Evolutionary conservation across 1,140 invertebrate species (phyloP), one percentile per base, ranked within the genome.

Genomic region (Dinoponera quadriceps): DNA sequence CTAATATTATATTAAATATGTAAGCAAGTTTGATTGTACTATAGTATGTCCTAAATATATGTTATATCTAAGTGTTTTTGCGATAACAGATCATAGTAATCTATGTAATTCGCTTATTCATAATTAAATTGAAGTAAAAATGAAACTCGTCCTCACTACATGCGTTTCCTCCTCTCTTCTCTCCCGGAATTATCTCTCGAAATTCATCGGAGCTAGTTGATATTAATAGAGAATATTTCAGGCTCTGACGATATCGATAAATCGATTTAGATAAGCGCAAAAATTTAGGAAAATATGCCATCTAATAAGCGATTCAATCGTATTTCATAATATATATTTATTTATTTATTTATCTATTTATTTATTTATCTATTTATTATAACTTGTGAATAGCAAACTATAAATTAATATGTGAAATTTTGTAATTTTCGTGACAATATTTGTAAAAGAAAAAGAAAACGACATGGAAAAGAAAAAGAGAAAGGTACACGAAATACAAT

Each of bases 91-190:
- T 85, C 25, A 54, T 87, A 82, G 60, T 87, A 82, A 87, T 85
- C 72, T 57, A 82, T 88, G 83, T 88, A 88, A 85, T 82, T 66
- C 25, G 86, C 87, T 88, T 88, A 77, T 9, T 44, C 59, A 82
- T 74, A 68, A 88, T 88, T 88, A 88, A 88, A 88, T 73, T 54
- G 38, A 85, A 88, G 51, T 83, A 88, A 88, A 88, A 82, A 77
- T n/a, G 18, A 78, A 33, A 38, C 1, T n/a, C 27, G 57, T 18
- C 62, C 20, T 69, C 27, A 48, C 51, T 51, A 69, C 20, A 9
- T 11, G n/a, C n/a, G n/a, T 77, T 85, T 29, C 82, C 49, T 54
- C 27, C 3, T 63, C 44, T 72, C 55, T 66, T 55, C 11, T 16
- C 18, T 49, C 3, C 16, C 29, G 18, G 4, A 7, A 62, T 18